Evolutionary conservation across 2,888 invertebrate genomes (phyloP).

Genomic region (Automeris io): DNA sequence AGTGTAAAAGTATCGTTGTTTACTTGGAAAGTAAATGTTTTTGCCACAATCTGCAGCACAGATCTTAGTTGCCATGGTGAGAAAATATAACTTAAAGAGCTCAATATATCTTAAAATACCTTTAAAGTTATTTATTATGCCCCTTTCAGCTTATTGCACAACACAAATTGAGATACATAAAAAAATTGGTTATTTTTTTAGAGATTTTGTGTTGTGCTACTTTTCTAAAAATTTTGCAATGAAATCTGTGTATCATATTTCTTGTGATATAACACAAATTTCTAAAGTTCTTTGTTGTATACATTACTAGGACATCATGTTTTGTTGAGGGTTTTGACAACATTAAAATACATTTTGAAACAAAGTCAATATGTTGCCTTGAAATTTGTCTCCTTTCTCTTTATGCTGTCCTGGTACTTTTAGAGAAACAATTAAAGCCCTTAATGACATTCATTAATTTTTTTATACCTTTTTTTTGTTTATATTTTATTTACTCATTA

Average conservation of each 20-base stretch:
- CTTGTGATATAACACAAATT: constrained; percentile 26
- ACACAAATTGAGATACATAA: background rate
- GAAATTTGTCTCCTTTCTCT: background rate
- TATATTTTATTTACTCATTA: too few species aligned
- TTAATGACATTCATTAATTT: too few species aligned
- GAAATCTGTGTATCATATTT: constrained; percentile 13
- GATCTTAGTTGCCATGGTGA: background rate
- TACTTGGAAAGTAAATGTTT: background rate
- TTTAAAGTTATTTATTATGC: background rate
- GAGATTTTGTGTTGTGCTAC: constrained; percentile 26
- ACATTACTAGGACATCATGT: constrained; percentile 10
- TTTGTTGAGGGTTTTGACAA: background rate
- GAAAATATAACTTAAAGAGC: background rate
- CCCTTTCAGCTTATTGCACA: background rate
- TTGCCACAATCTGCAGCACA: background rate
- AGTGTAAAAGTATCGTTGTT: background rate
- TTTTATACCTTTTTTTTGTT: too few species aligned
- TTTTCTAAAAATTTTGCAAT: constrained; percentile 37
- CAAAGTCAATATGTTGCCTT: background rate
- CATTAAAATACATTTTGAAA: too few species aligned
- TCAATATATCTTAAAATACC: background rate
- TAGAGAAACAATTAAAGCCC: too few species aligned
- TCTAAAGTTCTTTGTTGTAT: constrained; percentile 7
- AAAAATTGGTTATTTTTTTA: background rate
- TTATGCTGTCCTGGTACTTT: background rate